Evolutionary conservation across 2,888 invertebrate species (phyloP).

Genomic region (Sialis lutaria): DNA sequence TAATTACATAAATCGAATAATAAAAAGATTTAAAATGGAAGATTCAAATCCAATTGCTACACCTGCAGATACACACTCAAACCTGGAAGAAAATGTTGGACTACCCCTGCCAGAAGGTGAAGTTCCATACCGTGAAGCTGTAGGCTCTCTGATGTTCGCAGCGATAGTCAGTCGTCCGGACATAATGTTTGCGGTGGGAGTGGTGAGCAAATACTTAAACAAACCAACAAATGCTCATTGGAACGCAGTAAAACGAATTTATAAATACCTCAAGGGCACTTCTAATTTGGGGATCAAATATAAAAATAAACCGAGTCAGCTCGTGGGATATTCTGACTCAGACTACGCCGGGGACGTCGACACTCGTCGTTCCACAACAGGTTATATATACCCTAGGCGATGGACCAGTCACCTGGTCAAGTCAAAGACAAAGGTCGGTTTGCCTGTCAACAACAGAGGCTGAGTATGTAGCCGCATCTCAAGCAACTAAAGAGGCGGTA

Average conservation of each 20-base stretch:
- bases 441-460: constrained; percentile 11
- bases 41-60: too few relatives aligned
- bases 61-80: too few relatives aligned
- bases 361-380: constrained; percentile 10
- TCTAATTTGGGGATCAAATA: constrained; percentile 10
- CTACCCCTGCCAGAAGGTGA: too few relatives aligned
- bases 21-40: too few relatives aligned
- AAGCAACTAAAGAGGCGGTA: too few relatives aligned
- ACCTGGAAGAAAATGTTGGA: too few relatives aligned
- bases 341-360: too few relatives aligned
- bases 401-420: constrained; percentile 9
- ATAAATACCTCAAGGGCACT: constrained; percentile 14
- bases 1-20: too few relatives aligned
- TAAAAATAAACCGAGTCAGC: constrained; percentile 10
- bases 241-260: constrained; percentile 15
- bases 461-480: too few relatives aligned
- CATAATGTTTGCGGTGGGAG: neutral
- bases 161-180: neutral
- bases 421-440: constrained; percentile 12
- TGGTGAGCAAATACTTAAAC: neutral
- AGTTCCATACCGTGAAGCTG: neutral
- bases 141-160: neutral
- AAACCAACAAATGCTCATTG: constrained; percentile 8
- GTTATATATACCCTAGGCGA: constrained; percentile 11
- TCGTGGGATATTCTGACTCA: constrained; percentile 14